These are phyloP conservation scores for Eupithecia centaureata DNA, from an alignment of 2,888 invertebrate genomes.

Conservation along the genomic window DNA sequence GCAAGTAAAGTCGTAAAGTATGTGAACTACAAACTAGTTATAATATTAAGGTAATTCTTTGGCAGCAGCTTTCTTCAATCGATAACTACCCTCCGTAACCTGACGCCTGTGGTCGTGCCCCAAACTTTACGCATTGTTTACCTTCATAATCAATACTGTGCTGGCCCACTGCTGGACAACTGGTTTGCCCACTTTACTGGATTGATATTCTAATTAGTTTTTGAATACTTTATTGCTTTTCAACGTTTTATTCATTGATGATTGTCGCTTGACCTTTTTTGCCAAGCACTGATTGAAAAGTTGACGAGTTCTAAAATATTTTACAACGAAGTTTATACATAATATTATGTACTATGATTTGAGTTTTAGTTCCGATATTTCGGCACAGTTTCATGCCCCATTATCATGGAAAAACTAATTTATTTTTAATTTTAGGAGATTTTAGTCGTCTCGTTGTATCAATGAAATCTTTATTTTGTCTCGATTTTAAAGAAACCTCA, in stretches of 20 bases:
- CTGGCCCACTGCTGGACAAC: conserved; percentile 29
- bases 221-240: neutral
- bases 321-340: too few relatives aligned
- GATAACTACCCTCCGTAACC: conserved; percentile 50
- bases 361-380: too few relatives aligned
- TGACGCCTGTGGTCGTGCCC: conserved; percentile 48
- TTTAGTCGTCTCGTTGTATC: too few relatives aligned
- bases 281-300: neutral
- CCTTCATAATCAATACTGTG: conserved; percentile 26
- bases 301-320: too few relatives aligned
- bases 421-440: too few relatives aligned
- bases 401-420: too few relatives aligned
- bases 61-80: conserved; percentile 35
- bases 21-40: neutral
- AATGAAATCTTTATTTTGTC: neutral
- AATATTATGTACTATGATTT: too few relatives aligned
- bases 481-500: neutral
- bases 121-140: conserved; percentile 35
- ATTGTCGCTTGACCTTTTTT: neutral
- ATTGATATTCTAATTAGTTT: too few relatives aligned
- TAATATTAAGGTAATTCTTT: neutral
- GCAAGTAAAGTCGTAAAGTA: neutral
- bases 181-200: neutral
- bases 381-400: too few relatives aligned
- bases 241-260: neutral